Evolutionary conservation across 2,797 vertebrate species (phyloP), one percentile per base, ranked within the genome.

Genomic region (Gymnothorax reevesii): DNA sequence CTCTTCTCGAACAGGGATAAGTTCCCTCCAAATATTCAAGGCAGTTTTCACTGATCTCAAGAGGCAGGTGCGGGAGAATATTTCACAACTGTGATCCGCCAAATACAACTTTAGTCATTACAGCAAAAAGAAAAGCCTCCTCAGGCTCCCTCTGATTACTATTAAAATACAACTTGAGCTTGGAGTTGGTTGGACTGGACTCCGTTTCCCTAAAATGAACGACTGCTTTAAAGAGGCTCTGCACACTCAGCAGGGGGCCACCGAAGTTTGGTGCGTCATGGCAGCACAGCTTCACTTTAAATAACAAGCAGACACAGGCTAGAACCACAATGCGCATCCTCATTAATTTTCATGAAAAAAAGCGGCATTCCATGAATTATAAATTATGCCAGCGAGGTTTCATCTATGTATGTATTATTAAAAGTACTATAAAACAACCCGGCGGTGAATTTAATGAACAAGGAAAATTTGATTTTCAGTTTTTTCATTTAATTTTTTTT

Each of bases 321-420:
- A 13, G 33, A 79, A 55, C 77, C 22, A 80, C 49, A n/a, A 22
- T 82, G 9, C 3, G 55, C 79, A 42, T 55, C 62, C 60, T 69
- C 60, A 42, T 84, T 73, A 66, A 27, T 85, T 71, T 84, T 71
- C 83, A 71, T 25, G 49, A 20, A n/a, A 49, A 27, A 69, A 57
- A 9, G 17, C n/a, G 59, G 59, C 33, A 52, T 66, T 22, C 57
- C 79, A 66, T 84, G 62, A 84, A 84, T 69, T 84, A 84, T 69
- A 52, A 84, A 69, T 52, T 49, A 57, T 27, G 17, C n/a, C 55
- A 71, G 22, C 17, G 59, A 85, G 13, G 52, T 73, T 57, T 54
- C 69, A 52, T 52, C 57, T 10, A 55, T 71, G 52, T 25, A 85
- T 57, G 57, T 49, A 52, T 66, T 49, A 69, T 57, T 85, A 57